phyloP scores from a whole-genome alignment of 2,888 invertebrate species.

The Autographa gamma region DNA sequence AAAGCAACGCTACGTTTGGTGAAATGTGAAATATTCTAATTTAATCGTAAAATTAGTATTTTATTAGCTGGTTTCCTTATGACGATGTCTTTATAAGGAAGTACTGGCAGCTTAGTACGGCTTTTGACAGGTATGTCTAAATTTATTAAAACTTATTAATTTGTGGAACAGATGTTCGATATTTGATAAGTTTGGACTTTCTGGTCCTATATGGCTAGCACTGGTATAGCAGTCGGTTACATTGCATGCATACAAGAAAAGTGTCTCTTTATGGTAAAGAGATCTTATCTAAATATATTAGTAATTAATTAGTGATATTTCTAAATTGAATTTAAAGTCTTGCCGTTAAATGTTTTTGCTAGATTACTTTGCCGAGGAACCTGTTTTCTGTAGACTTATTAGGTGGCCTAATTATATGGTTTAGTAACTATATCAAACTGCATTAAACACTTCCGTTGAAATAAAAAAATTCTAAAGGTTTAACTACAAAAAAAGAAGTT shows the following conservation, averaged over 20 bases:
- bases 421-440: too few species aligned
- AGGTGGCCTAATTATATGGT: not conserved
- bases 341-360: not conserved
- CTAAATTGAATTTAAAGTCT: not conserved
- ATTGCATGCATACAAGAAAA: not conserved
- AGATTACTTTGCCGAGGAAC: not conserved
- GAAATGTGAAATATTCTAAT: conserved; percentile 23
- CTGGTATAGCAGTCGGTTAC: not conserved
- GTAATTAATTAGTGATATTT: not conserved
- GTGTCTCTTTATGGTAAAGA: not conserved
- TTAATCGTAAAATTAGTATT: conserved; percentile 24
- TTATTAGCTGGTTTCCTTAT: conserved; percentile 20
- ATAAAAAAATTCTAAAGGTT: too few species aligned
- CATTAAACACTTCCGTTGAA: too few species aligned
- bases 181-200: not conserved
- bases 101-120: conserved; percentile 10
- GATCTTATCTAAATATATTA: conserved; percentile 4
- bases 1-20: not conserved
- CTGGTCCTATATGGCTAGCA: not conserved
- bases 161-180: conserved; percentile 6
- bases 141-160: conserved; percentile 11
- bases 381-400: too few species aligned
- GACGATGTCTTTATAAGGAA: conserved; percentile 6
- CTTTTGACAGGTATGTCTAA: not conserved
- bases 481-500: not conserved